phyloP scores from a whole-genome alignment of 2,888 invertebrate genomes.

The Meteorus colon region DNA sequence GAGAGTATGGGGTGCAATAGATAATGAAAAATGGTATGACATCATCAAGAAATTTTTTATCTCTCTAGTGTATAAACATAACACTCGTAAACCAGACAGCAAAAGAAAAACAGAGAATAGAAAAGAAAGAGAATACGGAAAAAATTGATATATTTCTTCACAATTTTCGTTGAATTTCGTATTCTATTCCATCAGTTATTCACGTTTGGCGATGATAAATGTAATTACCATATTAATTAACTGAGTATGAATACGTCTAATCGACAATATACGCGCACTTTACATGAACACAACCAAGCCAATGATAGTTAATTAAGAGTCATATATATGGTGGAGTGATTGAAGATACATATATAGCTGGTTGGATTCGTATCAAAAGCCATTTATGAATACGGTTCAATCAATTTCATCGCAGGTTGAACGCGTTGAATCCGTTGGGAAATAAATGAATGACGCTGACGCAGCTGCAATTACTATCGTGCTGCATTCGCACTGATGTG shows the following conservation, averaged over 20 bases:
- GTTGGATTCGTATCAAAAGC: neutral
- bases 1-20: neutral
- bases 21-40: conserved; percentile 14
- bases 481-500: neutral
- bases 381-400: conserved; percentile 13
- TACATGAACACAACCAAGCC: neutral
- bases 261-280: no score
- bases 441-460: conserved; percentile 13
- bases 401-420: conserved; percentile 4
- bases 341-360: neutral
- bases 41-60: conserved; percentile 18
- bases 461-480: conserved; percentile 3
- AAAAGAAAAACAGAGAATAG: neutral
- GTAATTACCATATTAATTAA: conserved; percentile 1
- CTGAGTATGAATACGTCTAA: neutral
- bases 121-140: neutral
- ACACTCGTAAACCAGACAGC: neutral
- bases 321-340: conserved; percentile 4
- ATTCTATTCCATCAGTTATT: neutral
- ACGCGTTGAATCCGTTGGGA: neutral
- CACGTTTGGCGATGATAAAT: neutral
- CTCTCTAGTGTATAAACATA: neutral
- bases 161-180: neutral
- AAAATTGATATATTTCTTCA: neutral
- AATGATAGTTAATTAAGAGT: neutral